phyloP scores from a whole-genome alignment of 2,797 vertebrate genomes.

The Myotis pilosus region DNA sequence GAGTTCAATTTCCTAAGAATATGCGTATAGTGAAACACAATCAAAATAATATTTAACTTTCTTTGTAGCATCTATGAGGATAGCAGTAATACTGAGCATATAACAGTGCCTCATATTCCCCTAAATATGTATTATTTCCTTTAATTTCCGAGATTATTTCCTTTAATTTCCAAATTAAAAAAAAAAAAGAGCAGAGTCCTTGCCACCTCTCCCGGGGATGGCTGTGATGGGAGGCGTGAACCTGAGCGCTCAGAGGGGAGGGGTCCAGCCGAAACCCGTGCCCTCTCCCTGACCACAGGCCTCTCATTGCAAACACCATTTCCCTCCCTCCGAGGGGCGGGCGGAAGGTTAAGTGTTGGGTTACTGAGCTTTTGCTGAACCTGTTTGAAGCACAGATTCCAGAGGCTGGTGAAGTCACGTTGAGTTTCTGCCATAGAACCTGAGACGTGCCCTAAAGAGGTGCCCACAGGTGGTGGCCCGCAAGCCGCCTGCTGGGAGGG shows the following conservation, averaged over 20 bases:
- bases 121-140: neutral
- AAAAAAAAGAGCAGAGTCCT: neutral
- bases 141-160: neutral
- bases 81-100: neutral
- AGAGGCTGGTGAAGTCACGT: neutral
- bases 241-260: neutral
- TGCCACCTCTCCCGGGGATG: neutral
- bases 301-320: neutral
- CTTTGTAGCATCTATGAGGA: neutral
- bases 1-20: neutral
- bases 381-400: neutral
- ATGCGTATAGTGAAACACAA: neutral
- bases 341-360: neutral
- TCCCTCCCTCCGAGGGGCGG: neutral
- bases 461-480: neutral
- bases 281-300: neutral
- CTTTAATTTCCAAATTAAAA: neutral
- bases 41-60: slow-evolving; percentile 13
- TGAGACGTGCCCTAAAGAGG: accelerated
- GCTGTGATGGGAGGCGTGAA: neutral
- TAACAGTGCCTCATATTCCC: neutral
- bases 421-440: neutral
- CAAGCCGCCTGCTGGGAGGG: no score
- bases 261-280: accelerated
- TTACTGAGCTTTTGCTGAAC: neutral